phyloP scores from a whole-genome alignment of 2,113 vertebrate genomes.

The Laticauda colubrina region DNA sequence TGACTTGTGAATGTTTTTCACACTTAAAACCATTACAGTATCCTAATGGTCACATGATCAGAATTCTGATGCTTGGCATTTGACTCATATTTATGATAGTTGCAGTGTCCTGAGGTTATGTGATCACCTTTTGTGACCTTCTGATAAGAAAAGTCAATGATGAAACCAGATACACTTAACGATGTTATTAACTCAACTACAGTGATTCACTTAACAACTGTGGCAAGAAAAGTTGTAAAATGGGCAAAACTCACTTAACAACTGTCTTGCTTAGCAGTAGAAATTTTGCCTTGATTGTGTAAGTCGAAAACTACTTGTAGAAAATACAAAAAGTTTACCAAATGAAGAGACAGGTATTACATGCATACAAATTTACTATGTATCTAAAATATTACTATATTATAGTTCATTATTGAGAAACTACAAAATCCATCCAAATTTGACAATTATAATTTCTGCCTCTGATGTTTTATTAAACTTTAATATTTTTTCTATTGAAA shows the following conservation, averaged over 20 bases:
- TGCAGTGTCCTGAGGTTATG: neutral
- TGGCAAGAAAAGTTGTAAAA: neutral
- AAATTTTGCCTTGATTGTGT: neutral
- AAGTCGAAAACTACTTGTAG: neutral
- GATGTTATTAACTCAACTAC: neutral
- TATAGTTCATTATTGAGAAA: neutral
- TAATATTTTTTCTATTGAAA: neutral
- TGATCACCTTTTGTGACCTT: neutral
- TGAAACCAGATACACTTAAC: neutral
- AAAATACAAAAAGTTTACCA: neutral
- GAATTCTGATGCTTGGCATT: neutral
- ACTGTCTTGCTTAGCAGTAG: neutral
- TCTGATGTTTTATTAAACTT: neutral
- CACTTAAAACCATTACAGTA: neutral
- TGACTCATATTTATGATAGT: neutral
- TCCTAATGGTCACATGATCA: neutral
- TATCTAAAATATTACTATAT: neutral
- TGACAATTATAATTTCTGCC: neutral
- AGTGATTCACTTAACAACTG: neutral
- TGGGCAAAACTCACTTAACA: neutral
- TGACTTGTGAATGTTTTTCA: neutral
- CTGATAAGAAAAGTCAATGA: neutral
- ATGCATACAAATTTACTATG: neutral
- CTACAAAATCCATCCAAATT: neutral
- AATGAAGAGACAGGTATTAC: neutral